Evolutionary conservation across 2,888 invertebrate species (phyloP).

Genomic region (Petrolisthes manimaculis): DNA sequence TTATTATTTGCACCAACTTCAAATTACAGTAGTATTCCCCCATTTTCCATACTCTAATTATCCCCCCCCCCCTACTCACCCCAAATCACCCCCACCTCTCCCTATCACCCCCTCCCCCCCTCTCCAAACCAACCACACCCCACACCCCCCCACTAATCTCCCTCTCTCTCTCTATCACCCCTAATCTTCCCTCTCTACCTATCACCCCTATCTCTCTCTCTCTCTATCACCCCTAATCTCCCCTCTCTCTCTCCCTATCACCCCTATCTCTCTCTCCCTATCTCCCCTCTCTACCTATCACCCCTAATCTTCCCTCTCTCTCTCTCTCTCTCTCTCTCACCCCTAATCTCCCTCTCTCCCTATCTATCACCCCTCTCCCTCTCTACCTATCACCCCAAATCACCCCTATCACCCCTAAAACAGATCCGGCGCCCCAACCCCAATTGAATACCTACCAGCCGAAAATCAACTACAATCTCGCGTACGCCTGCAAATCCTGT

Average conservation of each 20-base stretch:
- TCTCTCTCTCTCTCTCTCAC: neutral
- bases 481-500: conserved; percentile 85
- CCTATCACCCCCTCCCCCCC: neutral
- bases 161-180: neutral
- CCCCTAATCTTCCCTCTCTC: neutral
- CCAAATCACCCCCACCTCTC: neutral
- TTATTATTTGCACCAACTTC: too few relatives aligned
- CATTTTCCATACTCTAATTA: too few relatives aligned
- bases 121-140: neutral
- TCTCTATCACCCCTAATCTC: neutral
- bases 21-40: too few relatives aligned
- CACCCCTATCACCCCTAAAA: neutral
- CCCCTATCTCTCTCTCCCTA: neutral
- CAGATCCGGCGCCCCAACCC: conserved; percentile 85
- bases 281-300: neutral
- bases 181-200: neutral
- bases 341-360: neutral
- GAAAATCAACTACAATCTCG: conserved; percentile 91
- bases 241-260: neutral
- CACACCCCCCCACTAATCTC: neutral
- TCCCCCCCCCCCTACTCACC: too few relatives aligned
- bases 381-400: neutral
- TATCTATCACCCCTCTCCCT: neutral
- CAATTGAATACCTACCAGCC: conserved; percentile 91
- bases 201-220: neutral